Base-by-base conservation (phyloP, 1,140 invertebrate genomes). In the Alviniconcha marisindica region DNA sequence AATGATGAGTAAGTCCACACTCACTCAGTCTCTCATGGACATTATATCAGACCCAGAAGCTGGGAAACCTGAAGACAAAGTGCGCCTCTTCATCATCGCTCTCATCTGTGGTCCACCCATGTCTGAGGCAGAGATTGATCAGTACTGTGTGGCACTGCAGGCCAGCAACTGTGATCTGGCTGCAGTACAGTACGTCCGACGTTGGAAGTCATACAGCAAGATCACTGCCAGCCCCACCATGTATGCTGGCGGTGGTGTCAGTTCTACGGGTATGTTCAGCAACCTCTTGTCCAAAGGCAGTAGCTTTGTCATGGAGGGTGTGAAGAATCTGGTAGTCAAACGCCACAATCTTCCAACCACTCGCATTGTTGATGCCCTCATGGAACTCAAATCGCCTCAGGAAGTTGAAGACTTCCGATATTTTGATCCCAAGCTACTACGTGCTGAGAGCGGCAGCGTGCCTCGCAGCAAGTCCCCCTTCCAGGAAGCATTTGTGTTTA, bases 281-380 rank as follows among this genome's bases (percentile, higher is more conserved):
- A 99, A 99, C 94, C 94, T 99, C 24, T 96, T 99, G 89, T 97
- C 96, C 10, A 98, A 99, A 93, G 98, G 98, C 40, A 99, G 98
- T 1, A 98, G 97, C 71, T 99, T 99, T 94, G 98, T 99, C 0
- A 99, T 99, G 98, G 99, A 99, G 94, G 99, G 99, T 54, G 99
- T 99, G 0, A 99, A 99, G 93, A 99, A 99, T 95, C 95, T 99
- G 84, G 98, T 99, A 48, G 97, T 99, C 12, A 99, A 99, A 92
- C 96, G 97, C 94, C 98, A 99, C 94, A 98, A 97, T 94, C 94
- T 98, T 51, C 97, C 97, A 3, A 95, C 98, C 0, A 99, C 97
- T 2, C 96, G 96, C 93, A 97, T 99, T 86, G 96, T 98, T 1
- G 97, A 98, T 89, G 96, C 97, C 87, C 93, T 98, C 44, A 97